A percentile compares a stretch with the other conserved stretches of the same genome.
Conservation (phyloP, 2,888 invertebrate genomes). For the Lordiphosa andalusiaca region DNA sequence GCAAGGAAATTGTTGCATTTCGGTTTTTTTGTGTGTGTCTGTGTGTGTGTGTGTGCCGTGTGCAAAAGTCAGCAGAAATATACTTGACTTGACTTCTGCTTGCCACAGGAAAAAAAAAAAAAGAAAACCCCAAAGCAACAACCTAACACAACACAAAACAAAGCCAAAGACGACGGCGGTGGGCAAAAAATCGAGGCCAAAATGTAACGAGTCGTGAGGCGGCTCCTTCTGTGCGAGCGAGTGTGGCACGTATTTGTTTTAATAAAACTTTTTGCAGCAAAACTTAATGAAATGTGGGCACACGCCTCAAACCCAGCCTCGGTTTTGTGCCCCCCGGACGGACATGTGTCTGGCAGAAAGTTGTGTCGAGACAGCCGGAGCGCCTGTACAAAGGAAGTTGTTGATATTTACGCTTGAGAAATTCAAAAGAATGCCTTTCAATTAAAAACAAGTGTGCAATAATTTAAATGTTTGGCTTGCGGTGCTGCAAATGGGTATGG, state of each 20-base stretch:
- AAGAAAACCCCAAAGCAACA: slow-evolving; percentile 18
- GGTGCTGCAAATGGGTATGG: background rate
- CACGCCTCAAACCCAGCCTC: slow-evolving; percentile 26
- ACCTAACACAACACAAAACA: slow-evolving; percentile 3
- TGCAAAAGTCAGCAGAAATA: slow-evolving; percentile 70
- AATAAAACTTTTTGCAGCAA: slow-evolving; percentile 74
- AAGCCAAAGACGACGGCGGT: slow-evolving; percentile 21
- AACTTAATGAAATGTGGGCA: slow-evolving; percentile 73
- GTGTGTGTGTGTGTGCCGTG: slow-evolving; percentile 30
- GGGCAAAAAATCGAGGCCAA: slow-evolving; percentile 59
- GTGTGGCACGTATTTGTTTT: slow-evolving; percentile 70
- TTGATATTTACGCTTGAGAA: slow-evolving; percentile 66
- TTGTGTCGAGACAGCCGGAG: slow-evolving; percentile 41
- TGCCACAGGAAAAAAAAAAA: slow-evolving; percentile 52
- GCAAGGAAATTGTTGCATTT: slow-evolving; percentile 72
- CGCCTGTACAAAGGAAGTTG: slow-evolving; percentile 65
- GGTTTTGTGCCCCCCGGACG: slow-evolving; percentile 26
- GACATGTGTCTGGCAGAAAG: slow-evolving; percentile 48
- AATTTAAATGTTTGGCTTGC: slow-evolving; percentile 39
- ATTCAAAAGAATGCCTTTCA: slow-evolving; percentile 66
- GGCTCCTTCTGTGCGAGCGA: slow-evolving; percentile 24
- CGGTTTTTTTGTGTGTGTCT: too few species aligned
- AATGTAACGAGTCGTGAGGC: slow-evolving; percentile 64
- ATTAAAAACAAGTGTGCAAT: slow-evolving; percentile 55
- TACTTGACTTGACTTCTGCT: slow-evolving; percentile 73